A percentile compares a stretch with the other conserved stretches of the same genome.
Evolutionary conservation across 2,113 vertebrate species (phyloP).

Genomic region (Carassius gibelio): DNA sequence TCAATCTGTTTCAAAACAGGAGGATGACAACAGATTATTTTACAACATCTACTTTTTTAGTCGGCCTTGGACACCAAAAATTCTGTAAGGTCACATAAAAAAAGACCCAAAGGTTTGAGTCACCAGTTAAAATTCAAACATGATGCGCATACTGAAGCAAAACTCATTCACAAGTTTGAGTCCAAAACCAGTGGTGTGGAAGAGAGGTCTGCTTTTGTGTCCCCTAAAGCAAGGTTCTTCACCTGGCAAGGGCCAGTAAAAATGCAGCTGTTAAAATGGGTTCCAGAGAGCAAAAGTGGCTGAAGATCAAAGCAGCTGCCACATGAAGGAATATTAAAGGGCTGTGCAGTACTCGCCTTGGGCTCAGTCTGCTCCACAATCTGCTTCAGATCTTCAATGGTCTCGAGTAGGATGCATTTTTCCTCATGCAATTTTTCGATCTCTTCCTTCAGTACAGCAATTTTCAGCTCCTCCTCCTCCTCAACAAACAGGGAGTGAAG

Average conservation of each 20-base stretch:
- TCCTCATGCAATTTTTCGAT: slow-evolving; percentile 74
- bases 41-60: slow-evolving; percentile 37
- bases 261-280: slow-evolving; percentile 49
- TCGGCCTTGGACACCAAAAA: not conserved
- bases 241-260: slow-evolving; percentile 59
- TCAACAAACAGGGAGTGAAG: slow-evolving; percentile 41
- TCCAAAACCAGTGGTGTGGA: not conserved
- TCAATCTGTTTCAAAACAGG: slow-evolving; percentile 69
- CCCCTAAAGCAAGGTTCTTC: slow-evolving; percentile 59
- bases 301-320: slow-evolving; percentile 56
- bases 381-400: slow-evolving; percentile 75
- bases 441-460: slow-evolving; percentile 66
- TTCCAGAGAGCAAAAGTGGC: slow-evolving; percentile 56
- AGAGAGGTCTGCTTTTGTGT: slow-evolving; percentile 28
- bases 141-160: not conserved
- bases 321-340: slow-evolving; percentile 60
- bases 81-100: slow-evolving; percentile 5
- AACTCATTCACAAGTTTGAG: slow-evolving; percentile 13
- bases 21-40: slow-evolving; percentile 19
- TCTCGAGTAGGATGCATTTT: slow-evolving; percentile 76
- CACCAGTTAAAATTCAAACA: slow-evolving; percentile 18
- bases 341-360: slow-evolving; percentile 56
- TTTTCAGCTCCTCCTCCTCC: slow-evolving; percentile 73
- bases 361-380: slow-evolving; percentile 68
- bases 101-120: not conserved